Evolutionary conservation across 2,888 invertebrate genomes (phyloP).

Genomic region (Blera fallax): DNA sequence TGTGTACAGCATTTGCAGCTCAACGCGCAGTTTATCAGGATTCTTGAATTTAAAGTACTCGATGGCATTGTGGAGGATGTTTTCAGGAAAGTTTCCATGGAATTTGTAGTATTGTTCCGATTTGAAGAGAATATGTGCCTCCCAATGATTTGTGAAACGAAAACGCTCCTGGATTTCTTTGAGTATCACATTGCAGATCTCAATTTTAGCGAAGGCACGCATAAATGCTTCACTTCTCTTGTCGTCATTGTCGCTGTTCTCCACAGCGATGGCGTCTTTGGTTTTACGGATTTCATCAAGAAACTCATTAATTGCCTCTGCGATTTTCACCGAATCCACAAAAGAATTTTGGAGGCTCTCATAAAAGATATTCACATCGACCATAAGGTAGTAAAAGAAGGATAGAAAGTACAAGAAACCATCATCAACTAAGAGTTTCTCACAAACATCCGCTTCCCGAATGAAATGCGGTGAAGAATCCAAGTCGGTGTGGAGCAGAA

Average conservation of each 20-base stretch:
- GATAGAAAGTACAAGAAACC: conserved; percentile 53
- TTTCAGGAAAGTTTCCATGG: conserved; percentile 55
- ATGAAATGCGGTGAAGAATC: conserved; percentile 48
- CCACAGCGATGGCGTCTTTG: conserved; percentile 65
- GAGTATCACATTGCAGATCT: conserved; percentile 58
- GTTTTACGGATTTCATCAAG: conserved; percentile 59
- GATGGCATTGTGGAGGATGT: conserved; percentile 46
- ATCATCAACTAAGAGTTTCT: conserved; percentile 43
- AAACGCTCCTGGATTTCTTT: conserved; percentile 63
- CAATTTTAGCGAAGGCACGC: conserved; percentile 52
- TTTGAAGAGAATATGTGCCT: conserved; percentile 59
- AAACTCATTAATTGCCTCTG: conserved; percentile 50
- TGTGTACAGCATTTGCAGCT: conserved; percentile 44
- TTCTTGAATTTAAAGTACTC: conserved; percentile 60
- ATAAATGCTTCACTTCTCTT: conserved; percentile 48
- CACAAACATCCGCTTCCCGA: conserved; percentile 52
- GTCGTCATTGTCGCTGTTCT: conserved; percentile 66
- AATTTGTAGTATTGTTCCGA: conserved; percentile 66
- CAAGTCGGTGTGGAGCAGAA: conserved; percentile 47
- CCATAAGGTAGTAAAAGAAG: conserved; percentile 64
- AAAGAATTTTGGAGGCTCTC: conserved; percentile 58
- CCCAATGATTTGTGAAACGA: conserved; percentile 64
- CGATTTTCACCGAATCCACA: conserved; percentile 58
- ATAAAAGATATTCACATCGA: conserved; percentile 62
- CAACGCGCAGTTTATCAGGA: conserved; percentile 45